These are phyloP conservation scores for Aegithalos caudatus DNA, from an alignment of 2,113 vertebrate genomes.

Conservation along the genomic window DNA sequence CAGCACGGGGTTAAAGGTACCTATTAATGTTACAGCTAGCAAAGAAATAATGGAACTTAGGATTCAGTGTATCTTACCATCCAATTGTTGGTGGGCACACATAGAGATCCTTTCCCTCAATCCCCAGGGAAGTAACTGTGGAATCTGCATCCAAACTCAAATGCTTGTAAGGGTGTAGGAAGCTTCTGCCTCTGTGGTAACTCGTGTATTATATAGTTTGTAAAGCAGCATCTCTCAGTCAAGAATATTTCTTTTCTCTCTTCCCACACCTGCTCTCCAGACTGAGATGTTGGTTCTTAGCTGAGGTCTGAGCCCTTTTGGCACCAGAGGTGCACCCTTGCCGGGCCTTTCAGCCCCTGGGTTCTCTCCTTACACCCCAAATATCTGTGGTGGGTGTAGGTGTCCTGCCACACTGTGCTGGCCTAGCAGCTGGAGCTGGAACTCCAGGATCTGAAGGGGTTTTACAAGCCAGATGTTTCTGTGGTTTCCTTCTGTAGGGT, in stretches of 20 bases:
- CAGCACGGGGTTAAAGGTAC: background rate
- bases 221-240: background rate
- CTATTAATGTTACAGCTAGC: background rate
- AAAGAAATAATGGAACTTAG: background rate
- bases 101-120: background rate
- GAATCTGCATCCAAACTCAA: background rate
- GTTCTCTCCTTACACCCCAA: rapidly evolving
- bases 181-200: background rate
- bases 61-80: background rate
- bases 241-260: background rate
- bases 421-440: background rate
- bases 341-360: background rate
- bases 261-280: background rate
- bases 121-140: background rate
- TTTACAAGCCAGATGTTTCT: background rate
- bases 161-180: too few relatives aligned
- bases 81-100: background rate
- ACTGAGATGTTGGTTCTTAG: background rate
- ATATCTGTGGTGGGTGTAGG: too few relatives aligned
- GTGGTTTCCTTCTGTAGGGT: background rate
- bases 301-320: background rate
- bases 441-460: rapidly evolving
- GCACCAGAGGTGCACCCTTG: background rate
- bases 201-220: background rate
- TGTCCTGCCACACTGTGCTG: background rate